Percentiles rank a stretch among this genome's conserved stretches.
Evolutionary conservation across 2,888 invertebrate genomes (phyloP).

Genomic region (Lithophane leautieri): DNA sequence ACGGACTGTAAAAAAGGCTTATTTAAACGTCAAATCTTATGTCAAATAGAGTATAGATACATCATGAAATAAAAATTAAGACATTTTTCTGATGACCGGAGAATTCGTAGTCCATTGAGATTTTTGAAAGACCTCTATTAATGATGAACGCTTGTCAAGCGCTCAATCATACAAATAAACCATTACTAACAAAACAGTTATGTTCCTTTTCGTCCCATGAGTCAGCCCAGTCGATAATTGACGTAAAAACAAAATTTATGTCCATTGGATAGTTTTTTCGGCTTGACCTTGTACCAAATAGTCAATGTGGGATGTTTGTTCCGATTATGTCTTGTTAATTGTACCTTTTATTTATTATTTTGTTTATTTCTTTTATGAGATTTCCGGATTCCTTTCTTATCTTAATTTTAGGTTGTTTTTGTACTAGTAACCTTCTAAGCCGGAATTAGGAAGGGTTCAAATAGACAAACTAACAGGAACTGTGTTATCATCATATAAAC

Average conservation of each 20-base stretch:
- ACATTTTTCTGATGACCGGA: no score
- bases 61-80: no score
- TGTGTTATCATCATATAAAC: neutral
- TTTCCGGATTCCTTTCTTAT: neutral
- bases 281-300: slow-evolving; percentile 33
- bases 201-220: slow-evolving; percentile 7
- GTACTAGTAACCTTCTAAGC: neutral
- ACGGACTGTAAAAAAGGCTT: no score
- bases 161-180: neutral
- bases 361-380: neutral
- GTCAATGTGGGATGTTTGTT: slow-evolving; percentile 19
- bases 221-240: slow-evolving; percentile 8
- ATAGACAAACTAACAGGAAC: no score
- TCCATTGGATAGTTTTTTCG: slow-evolving; percentile 34
- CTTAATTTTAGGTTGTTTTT: neutral
- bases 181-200: neutral
- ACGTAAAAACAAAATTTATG: slow-evolving; percentile 31
- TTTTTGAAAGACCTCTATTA: no score
- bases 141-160: neutral
- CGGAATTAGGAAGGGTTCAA: neutral
- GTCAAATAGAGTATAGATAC: no score
- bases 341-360: neutral
- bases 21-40: no score
- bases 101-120: no score
- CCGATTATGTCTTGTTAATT: slow-evolving; percentile 17